Evolutionary conservation across 2,888 invertebrate species (phyloP), one percentile per base, ranked within the genome.

Genomic region (Lymantria monacha): DNA sequence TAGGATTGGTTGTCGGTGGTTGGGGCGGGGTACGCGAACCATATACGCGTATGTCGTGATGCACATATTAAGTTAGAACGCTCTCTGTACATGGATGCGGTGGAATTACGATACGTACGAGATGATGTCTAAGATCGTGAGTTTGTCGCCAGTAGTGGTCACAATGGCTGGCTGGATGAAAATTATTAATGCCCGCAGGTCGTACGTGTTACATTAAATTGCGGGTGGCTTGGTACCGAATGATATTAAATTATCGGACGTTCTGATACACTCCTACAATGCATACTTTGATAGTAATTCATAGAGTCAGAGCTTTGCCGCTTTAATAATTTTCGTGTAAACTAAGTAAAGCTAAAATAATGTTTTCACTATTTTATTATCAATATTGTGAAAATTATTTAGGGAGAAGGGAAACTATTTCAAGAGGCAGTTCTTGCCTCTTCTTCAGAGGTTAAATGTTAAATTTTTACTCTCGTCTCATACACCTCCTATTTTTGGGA

Each of bases 41-140:
- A 87, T 89, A 89, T 90, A 89, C 77, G 88, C 82, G 78, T 59
- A 69, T 68, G 79, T 90, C 90, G 90, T 90, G 90, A 88, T 86
- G 90, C 90, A 90, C 89, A 91, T 91, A 91, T 91, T 91, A 90
- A 91, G 88, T 87, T 87, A 73, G 82, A 65, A 61, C 84, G 73
- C 77, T 76, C 87, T 88, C 73, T 86, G 87, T 85, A 89, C 86
- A 22, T 22, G 22, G 76, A 63, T 75, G 80, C 74, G 74, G 77
- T 72, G 81, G 81, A 84, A 74, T 79, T 83, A 85, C 85, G 85
- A 84, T 81, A 82, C 81, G 83, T 79, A 76, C 75, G n/a, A 76
- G 85, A 82, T 85, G 87, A 67, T 57, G 67, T 63, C 63, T 74
- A 77, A 66, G 81, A 72, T 87, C 87, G 88, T 88, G 87, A 85